Evolutionary conservation across 2,797 vertebrate species (phyloP), one percentile per base, ranked within the genome.

Genomic region (Tympanoctomys barrerae): DNA sequence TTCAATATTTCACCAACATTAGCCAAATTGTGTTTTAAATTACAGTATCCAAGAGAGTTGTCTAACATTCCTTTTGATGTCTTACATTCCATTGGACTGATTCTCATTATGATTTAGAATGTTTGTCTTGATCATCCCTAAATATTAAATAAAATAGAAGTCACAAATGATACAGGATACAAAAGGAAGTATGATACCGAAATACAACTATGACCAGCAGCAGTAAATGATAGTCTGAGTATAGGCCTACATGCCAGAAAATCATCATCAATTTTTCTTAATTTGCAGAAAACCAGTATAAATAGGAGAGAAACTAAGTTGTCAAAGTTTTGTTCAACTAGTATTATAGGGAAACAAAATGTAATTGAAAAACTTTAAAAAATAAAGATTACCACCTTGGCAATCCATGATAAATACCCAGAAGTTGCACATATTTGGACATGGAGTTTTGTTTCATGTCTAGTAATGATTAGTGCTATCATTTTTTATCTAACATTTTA

Each of bases 111-210:
- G 49, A 10, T 24, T 70, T 92, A 24, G 1, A 16, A 2, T 94
- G 16, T 66, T 73, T 49, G 0, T 46, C 18, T 77, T 80, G 16
- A 84, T 59, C 90, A 5, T n/a, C 81, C 0, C 71, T 87, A 28
- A 89, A 57, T 36, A 64, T 61, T 10, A 87, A 80, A 21, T 85
- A 19, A 92, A 80, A 19, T 31, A 84, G 26, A 80, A 18, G 33
- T 81, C 68, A 89, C 14, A 86, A 78, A 52, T 66, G 14, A 85
- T 26, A 93, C 33, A 71, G 78, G 11, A 19, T 84, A n/a, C 36
- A 82, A 86, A 68, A 89, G 73, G n/a, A 96, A 94, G 86, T 66
- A 61, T 2, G 8, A 89, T 83, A 71, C 83, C 91, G 46, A 95
- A 94, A 90, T 54, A 89, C 7, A 94, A 83, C 18, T 49, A 90